Conservation (phyloP, 2,888 invertebrate species). For the Pedicia rivosa region DNA sequence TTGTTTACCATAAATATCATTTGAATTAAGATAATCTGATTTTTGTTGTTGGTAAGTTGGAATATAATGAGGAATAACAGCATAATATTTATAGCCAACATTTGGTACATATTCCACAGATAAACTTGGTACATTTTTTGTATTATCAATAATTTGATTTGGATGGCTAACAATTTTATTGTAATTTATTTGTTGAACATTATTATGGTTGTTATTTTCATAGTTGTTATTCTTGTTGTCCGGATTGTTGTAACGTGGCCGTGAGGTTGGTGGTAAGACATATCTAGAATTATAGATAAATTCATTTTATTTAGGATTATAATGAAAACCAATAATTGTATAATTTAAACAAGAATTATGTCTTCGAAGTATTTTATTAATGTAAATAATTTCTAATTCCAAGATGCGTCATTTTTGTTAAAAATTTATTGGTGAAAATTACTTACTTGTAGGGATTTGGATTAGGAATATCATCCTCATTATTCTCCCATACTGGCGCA, state of each 20-base stretch:
- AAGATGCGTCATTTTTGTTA: too few species aligned
- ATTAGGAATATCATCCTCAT: slow-evolving; percentile 39
- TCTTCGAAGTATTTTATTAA: too few species aligned
- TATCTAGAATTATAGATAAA: slow-evolving; percentile 18
- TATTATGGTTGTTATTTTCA: slow-evolving; percentile 11
- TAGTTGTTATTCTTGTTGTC: slow-evolving; percentile 15
- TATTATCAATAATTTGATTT: slow-evolving; percentile 4
- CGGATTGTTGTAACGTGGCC: slow-evolving; percentile 18
- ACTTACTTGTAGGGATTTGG: slow-evolving; percentile 43
- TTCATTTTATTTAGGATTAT: neutral
- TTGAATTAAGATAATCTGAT: slow-evolving; percentile 10
- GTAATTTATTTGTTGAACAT: slow-evolving; percentile 18
- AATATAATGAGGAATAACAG: slow-evolving; percentile 18
- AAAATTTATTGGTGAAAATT: too few species aligned
- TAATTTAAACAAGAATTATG: neutral
- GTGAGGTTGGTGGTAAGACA: slow-evolving; percentile 27
- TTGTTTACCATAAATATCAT: slow-evolving; percentile 14
- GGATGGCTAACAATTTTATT: slow-evolving; percentile 17
- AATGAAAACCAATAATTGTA: neutral
- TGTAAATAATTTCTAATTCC: too few species aligned
- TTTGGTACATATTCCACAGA: slow-evolving; percentile 27
- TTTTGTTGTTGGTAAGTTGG: slow-evolving; percentile 9
- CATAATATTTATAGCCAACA: slow-evolving; percentile 25
- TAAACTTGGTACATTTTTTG: slow-evolving; percentile 17
- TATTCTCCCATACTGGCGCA: slow-evolving; percentile 45